A percentile compares a stretch with the other conserved stretches of the same genome.
phyloP scores from a whole-genome alignment of 2,113 vertebrate genomes.

The Cyanocitta stelleri region DNA sequence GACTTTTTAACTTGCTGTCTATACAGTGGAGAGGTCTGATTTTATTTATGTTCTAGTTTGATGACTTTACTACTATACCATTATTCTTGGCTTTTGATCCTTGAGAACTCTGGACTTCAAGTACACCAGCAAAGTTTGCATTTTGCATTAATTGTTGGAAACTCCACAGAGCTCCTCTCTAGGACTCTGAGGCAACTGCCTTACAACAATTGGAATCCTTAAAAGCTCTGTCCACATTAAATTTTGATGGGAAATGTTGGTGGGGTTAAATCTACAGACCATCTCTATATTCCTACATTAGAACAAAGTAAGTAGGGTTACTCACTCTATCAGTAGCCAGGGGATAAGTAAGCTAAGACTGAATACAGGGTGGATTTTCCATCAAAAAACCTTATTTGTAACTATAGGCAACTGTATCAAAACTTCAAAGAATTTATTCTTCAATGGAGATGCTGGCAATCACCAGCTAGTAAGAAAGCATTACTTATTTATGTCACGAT shows the following conservation, averaged over 20 bases:
- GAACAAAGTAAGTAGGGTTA: neutral
- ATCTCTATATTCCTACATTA: neutral
- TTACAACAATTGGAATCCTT: neutral
- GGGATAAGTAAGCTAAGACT: neutral
- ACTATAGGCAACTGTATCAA: neutral
- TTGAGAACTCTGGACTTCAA: neutral
- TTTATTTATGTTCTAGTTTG: neutral
- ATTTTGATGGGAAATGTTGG: neutral
- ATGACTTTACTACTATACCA: neutral
- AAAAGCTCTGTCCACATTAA: neutral
- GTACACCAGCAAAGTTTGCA: neutral
- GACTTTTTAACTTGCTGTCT: neutral
- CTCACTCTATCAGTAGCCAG: neutral
- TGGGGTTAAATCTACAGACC: neutral
- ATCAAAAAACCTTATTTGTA: neutral
- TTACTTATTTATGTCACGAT: constrained; percentile 57
- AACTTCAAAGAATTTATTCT: neutral
- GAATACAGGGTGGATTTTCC: neutral
- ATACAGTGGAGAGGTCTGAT: neutral
- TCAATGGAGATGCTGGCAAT: constrained; percentile 65
- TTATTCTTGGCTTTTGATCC: neutral
- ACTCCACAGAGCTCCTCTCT: neutral
- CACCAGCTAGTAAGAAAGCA: constrained; percentile 40
- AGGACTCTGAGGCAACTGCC: neutral
- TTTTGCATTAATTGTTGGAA: neutral